Evolutionary conservation across 2,797 vertebrate genomes (phyloP), one percentile per base, ranked within the genome.

Genomic region (Tauraco hartlaubi): DNA sequence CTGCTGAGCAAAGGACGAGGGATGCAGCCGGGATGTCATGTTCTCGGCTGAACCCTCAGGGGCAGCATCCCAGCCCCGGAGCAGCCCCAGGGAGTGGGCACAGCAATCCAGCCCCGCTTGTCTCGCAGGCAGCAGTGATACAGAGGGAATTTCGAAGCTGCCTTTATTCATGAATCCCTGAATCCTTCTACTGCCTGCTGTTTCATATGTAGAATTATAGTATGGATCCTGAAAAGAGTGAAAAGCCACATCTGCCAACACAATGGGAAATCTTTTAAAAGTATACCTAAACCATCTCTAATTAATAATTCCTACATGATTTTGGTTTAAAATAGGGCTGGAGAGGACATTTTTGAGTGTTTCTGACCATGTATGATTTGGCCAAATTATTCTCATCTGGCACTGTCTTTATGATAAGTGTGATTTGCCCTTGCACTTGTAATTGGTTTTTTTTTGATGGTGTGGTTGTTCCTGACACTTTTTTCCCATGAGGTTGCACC

Each of bases 1-100:
- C 19, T 3, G 1, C 39, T 0, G 0, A 74, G 55, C 43, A 3
- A 41, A 49, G n/a, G 44, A 22, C 1, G 3, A 26, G 43, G 69
- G 49, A 49, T 19, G 35, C 3, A 2, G 22, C 67, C 3, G 4
- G 54, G 46, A 20, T 55, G 59, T 77, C 28, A 12, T 15, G 23
- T 6, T 33, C 51, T 39, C 1, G 1, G 43, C 49, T 18, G 56
- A 46, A 35, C 31, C 29, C 37, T 16, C 46, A 28, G 39, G 39
- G 43, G 25, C 48, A 28, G 33, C 67, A 35, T 28, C 39, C 31
- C 35, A 37, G 23, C 21, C 29, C 52, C 7, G 2, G 28, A 33
- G 31, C 33, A 26, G 22, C 19, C 31, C 54, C 3, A 6, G 52
- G 56, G 19, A 63, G 22, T 5, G 1, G 23, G 43, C 2, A 2